Base-by-base conservation (phyloP, 2,113 vertebrate genomes). In the Vulpes lagopus region DNA sequence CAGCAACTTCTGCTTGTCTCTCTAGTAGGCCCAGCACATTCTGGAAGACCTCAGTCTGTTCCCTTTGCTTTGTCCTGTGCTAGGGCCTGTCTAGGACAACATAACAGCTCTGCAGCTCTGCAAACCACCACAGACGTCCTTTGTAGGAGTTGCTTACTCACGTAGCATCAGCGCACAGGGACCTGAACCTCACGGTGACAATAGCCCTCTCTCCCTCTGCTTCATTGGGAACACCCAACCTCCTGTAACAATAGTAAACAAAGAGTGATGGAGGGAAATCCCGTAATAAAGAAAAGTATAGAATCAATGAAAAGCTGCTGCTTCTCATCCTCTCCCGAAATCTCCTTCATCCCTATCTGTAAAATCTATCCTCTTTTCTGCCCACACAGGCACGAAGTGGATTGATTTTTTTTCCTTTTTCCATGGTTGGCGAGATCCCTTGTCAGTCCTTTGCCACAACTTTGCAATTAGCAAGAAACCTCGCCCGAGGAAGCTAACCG, bases 21-120 rank as follows among this genome's bases (percentile, higher is more conserved):
- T 30, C 1, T n/a, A 4, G 59, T 27, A 11, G 12, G 22, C 35
- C 2, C 38, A n/a, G 10, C 3, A 19, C 19, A 30, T 67, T 49
- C 8, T 12, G 3, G 35, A 49, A 67, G 51, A 60, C 1, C 15
- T 16, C 23, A 20, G 3, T 59, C 30, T 85, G 19, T 2, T 38
- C 2, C 35, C 17, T 74, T 38, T n/a, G 12, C n/a, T 57, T 12
- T 62, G 11, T 83, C 74, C 35, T 79, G 2, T 19, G 3, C 35
- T 11, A 0, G 5, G 81, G 38, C 3, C 1, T 5, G 8, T 53
- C 14, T 4, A 35, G 65, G 10, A 25, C 15, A 17, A 1, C 35
- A 20, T 11, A 65, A 49, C 8, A 25, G 10, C 32, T 17, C 23
- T 22, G 30, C 1, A 59, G 11, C n/a, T 78, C 5, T 17, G 10